Evolutionary conservation across 2,113 vertebrate genomes (phyloP), one percentile per base, ranked within the genome.

Genomic region (Oryzias celebensis): DNA sequence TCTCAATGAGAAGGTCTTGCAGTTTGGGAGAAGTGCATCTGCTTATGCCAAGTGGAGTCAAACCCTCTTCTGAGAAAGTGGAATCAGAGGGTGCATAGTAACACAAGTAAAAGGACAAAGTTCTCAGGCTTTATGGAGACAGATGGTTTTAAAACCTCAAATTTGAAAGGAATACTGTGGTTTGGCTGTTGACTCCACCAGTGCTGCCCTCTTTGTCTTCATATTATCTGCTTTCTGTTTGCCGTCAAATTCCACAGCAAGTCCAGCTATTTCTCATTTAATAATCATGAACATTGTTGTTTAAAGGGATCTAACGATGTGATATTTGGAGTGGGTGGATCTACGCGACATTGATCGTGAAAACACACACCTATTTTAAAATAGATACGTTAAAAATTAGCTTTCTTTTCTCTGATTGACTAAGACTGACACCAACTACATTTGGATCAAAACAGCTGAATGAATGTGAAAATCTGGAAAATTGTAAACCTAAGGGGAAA

Each of bases 401-500:
- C 20, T 20, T 20, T 20, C 20, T 20, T 20, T 20, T 20, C 20
- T 20, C 8, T 12, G 36, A 36, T 36, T 36, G 7, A 20, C 8
- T 36, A 2, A 36, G 7, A 36, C 31, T 36, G 28, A 31, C 28
- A 31, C 28, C 7, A 2, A 10, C 8, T 47, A n/a, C 4, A 47
- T 47, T 47, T 47, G 17, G 7, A 17, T 47, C 16, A 47, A 47
- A 47, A 18, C 16, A 8, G 45, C 2, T 48, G 13, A 20, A 36
- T 4, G 54, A 47, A 68, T 64, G 22, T 47, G 15, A 56, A 7
- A 61, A 14, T 17, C 51, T 36, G n/a, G 54, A n/a, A 48, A n/a
- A 20, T 4, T 12, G n/a, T 56, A 44, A 14, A 59, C 18, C 23
- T 52, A 36, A 42, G 52, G 58, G 50, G 41, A 1, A 45, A 22